Evolutionary conservation across 2,797 vertebrate genomes (phyloP), one percentile per base, ranked within the genome.

Genomic region (Alfaro cultratus): DNA sequence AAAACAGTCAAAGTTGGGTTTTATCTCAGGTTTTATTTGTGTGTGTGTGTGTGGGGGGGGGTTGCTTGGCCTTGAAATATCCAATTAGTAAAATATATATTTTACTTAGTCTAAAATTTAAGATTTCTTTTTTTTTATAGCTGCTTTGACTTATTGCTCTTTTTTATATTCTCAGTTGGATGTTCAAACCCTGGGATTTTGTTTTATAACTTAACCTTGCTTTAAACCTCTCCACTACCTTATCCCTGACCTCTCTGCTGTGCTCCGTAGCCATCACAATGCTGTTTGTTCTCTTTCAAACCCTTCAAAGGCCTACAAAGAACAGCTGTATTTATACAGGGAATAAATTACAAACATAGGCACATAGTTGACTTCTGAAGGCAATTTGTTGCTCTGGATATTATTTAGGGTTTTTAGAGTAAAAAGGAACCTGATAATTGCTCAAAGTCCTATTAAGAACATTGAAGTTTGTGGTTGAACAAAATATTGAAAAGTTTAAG

Each of bases 271-370:
- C 36, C 18, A 12, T 11, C 16, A 34, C 0, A 3, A 67, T 67
- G 64, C 64, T 23, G 64, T 67, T 21, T 64, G 60, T 64, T 64
- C 31, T 64, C 60, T 23, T 29, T n/a, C 68, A 45, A 71, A 71
- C 26, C 26, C 68, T 45, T 71, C 60, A 34, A 34, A 64, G 41
- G 29, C 21, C 74, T 45, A 11, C 55, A 76, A 43, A n/a, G 39
- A 18, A 41, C 16, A 43, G 55, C 15, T 45, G 53, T 43, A 41
- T 75, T 75, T 75, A 74, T 55, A n/a, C 75, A 0, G 53, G 1
- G 5, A 15, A 70, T 31, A 55, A 49, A 9, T 0, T 36, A 62
- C 41, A 71, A 71, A 71, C 68, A n/a, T 43, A n/a, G 68, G 26
- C 41, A 29, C 41, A 71, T n/a, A 15, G 41, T 26, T 39, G 64